Conservation (phyloP, 2,797 vertebrate species). For the Sebastes jordani region DNA sequence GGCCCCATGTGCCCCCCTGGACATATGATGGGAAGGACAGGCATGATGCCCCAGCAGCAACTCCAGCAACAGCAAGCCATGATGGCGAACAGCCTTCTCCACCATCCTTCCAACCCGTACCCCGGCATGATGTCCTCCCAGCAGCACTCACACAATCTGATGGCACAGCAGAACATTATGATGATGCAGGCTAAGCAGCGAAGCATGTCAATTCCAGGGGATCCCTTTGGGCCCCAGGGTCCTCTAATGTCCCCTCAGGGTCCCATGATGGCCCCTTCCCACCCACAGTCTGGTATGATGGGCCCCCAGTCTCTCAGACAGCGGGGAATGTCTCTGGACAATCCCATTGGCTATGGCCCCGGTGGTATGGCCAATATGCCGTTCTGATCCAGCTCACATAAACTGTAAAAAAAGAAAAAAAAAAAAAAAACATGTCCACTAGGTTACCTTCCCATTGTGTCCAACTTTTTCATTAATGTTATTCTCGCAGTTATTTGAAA, state of each 20-base stretch:
- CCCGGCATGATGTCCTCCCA: slow-evolving; percentile 87
- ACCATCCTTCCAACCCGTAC: slow-evolving; percentile 81
- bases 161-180: slow-evolving; percentile 97
- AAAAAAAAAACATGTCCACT: slow-evolving; percentile 52
- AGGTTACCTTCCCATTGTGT: slow-evolving; percentile 64
- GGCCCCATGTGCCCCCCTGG: slow-evolving; percentile 91
- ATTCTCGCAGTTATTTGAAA: slow-evolving; percentile 70
- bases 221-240: slow-evolving; percentile 91
- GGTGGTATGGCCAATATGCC: slow-evolving; percentile 95
- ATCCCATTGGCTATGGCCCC: slow-evolving; percentile 91
- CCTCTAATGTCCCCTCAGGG: slow-evolving; percentile 92
- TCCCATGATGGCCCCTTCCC: slow-evolving; percentile 90
- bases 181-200: slow-evolving; percentile 97
- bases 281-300: slow-evolving; percentile 93
- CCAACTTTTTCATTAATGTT: slow-evolving; percentile 70
- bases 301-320: slow-evolving; percentile 93
- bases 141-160: slow-evolving; percentile 92
- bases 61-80: slow-evolving; percentile 86
- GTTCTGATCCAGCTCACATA: slow-evolving; percentile 82
- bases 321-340: slow-evolving; percentile 95
- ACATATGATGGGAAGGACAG: slow-evolving; percentile 96
- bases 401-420: slow-evolving; percentile 58
- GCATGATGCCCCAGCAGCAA: slow-evolving; percentile 88
- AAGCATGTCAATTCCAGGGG: slow-evolving; percentile 88
- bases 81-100: slow-evolving; percentile 87